Evolutionary conservation across 2,888 invertebrate species (phyloP), one percentile per base, ranked within the genome.

Genomic region (Acanthoscelides obtectus): DNA sequence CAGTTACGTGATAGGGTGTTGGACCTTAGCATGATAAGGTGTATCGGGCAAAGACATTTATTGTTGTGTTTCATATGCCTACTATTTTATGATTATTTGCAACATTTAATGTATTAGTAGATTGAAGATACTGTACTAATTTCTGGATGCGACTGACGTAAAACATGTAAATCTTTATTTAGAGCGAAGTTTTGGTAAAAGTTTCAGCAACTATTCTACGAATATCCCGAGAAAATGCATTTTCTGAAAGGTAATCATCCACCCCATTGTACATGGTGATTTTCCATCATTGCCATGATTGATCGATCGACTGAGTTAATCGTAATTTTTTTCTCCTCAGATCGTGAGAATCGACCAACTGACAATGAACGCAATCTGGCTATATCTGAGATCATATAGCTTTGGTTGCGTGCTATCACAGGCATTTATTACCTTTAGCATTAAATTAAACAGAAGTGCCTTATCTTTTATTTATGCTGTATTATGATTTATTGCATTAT

Each of bases 401-500:
- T 67, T 71, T 64, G 27, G 66, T 71, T 66, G 45, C 45, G 45
- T 45, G 45, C 45, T 45, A 45, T 45, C 45, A 45, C 5, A 4
- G 45, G 45, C 22, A 63, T 19, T 25, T 64, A 72, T 69, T 67
- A 69, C 69, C 69, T 70, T 72, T 70, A 70, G 71, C 70, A 72
- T 71, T 72, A 72, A 72, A 65, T 72, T 63, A 72, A 72, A 72
- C 72, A 72, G 45, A 64, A 66, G 22, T 45, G 45, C 67, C 72
- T 72, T 72, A 72, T 72, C 72, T 72, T 68, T 6, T 69, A 22
- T 67, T 71, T 71, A 67, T 70, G 71, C 66, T 70, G 72, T 71
- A 71, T 72, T 70, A 70, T 69, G 70, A 70, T 73, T 73, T 69
- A 70, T 72, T 72, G 66, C 69, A 67, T 70, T 70, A 71, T 70